Conservation (phyloP, 2,797 vertebrate genomes). For the Octomys mimax region DNA sequence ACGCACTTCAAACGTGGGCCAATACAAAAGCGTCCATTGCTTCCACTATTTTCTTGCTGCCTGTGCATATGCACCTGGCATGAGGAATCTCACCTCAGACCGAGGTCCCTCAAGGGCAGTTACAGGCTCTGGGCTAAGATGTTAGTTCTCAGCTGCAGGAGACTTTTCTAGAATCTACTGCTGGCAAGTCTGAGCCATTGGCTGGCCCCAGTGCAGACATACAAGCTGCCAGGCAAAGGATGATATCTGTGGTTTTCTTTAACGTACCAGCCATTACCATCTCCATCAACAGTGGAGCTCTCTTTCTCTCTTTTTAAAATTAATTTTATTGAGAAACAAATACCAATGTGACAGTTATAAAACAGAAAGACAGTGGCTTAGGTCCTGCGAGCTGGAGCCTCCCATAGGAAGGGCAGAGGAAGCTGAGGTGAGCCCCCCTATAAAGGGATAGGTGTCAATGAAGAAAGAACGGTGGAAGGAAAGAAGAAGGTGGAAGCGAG, state of each 20-base stretch:
- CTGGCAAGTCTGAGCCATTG: not conserved
- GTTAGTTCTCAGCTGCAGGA: not conserved
- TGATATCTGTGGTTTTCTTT: not conserved
- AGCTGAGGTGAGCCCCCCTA: not conserved
- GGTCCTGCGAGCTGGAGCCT: not conserved
- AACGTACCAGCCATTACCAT: not conserved
- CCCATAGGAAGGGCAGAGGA: not conserved
- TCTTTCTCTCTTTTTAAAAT: too few species aligned
- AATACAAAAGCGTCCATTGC: too few species aligned
- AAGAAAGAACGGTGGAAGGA: not conserved
- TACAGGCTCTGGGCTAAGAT: not conserved
- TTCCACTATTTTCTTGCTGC: not conserved
- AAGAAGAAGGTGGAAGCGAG: not conserved
- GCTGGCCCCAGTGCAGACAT: too few species aligned
- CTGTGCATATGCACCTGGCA: fast-evolving
- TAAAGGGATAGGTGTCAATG: not conserved
- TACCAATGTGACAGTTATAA: too few species aligned
- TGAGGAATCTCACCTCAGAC: fast-evolving
- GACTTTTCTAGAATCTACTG: not conserved
- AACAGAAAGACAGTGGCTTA: not conserved
- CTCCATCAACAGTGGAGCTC: not conserved
- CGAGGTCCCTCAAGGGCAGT: not conserved
- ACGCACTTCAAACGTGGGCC: not conserved
- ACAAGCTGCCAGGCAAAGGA: not conserved
- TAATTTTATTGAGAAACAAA: too few species aligned